Base-by-base conservation (phyloP, 37 sponge, comb jelly and placozoan genomes). In the Cliona cf. orientalis region DNA sequence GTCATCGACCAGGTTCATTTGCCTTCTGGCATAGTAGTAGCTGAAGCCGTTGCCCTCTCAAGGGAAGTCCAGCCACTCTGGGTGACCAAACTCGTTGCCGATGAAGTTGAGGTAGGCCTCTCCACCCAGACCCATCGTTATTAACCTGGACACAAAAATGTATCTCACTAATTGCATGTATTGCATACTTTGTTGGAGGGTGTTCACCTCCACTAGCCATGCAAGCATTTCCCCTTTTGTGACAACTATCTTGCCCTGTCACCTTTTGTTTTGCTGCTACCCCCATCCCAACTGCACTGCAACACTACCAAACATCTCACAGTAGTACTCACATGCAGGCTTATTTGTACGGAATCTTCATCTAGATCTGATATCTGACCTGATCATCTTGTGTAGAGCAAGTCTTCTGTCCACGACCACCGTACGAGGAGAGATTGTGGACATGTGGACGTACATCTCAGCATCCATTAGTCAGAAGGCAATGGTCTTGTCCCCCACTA, bases 381-480 rank as follows among this genome's bases (percentile, higher is more conserved):
- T 73, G 22, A 98, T 89, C 88, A 98, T 86, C 92, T 95, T 98
- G 89, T 98, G 99, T 22, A 98, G 86, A 36, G 95, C 90, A 55
- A 98, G 29, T 12, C 96, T 96, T 42, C 99, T 78, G 35, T 91
- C 90, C 23, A 98, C 87, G 45, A 86, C 63, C 26, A 65, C 65
- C 3, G 99, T 91, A 2, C 82, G 85, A 25, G 79, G 73, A 25
- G 89, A 81, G 63, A 86, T 25, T 4, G 66, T 83, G 58, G 92
- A 89, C 99, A 97, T 97, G 83, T 97, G 84, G 69, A 84, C 75
- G 76, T 97, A 98, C 99, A 98, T 98, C 76, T 98, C 99, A 1
- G 90, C 87, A 79, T 98, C 99, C 99, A 98, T 98, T 65, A 98
- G 72, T 94, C 96, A 95, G 89, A 98, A 98, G n/a, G 96, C 96